Evolutionary conservation across 2,113 vertebrate species (phyloP).

Genomic region (Amia ocellicauda): DNA sequence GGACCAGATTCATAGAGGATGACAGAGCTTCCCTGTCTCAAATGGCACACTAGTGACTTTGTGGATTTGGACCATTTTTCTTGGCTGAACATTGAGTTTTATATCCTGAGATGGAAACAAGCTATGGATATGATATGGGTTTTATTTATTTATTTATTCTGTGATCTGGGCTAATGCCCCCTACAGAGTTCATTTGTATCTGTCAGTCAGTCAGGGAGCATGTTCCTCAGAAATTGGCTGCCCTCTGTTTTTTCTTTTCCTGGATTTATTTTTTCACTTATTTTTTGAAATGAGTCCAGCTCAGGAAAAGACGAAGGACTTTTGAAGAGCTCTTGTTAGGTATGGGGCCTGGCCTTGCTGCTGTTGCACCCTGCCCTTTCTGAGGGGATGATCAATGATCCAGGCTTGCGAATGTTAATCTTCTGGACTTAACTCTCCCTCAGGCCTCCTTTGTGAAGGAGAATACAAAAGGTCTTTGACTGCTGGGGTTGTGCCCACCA

Average conservation of each 20-base stretch:
- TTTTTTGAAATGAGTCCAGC: too few relatives aligned
- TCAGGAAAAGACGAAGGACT: neutral
- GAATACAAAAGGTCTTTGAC: conserved; percentile 3
- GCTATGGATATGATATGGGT: too few relatives aligned
- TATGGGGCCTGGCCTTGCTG: neutral
- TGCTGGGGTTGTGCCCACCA: conserved; percentile 1
- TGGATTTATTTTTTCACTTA: conserved; percentile 6
- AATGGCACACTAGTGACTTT: too few relatives aligned
- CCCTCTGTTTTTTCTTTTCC: neutral
- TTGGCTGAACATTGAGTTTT: too few relatives aligned
- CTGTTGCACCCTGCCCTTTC: neutral
- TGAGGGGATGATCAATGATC: conserved; percentile 26
- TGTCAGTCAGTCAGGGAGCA: neutral
- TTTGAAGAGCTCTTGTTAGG: conserved; percentile 7
- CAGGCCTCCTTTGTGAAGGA: conserved; percentile 8
- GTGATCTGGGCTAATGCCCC: neutral
- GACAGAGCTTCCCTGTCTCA: too few relatives aligned
- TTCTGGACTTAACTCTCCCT: conserved; percentile 29
- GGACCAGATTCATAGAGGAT: too few relatives aligned
- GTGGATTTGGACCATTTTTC: too few relatives aligned
- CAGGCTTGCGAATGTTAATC: conserved; percentile 32
- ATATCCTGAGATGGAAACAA: too few relatives aligned
- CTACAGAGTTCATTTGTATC: neutral
- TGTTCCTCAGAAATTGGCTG: neutral
- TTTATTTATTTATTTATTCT: too few relatives aligned